These are phyloP conservation scores for Volucella zonaria DNA, from an alignment of 2,888 invertebrate species.

Conservation along the genomic window DNA sequence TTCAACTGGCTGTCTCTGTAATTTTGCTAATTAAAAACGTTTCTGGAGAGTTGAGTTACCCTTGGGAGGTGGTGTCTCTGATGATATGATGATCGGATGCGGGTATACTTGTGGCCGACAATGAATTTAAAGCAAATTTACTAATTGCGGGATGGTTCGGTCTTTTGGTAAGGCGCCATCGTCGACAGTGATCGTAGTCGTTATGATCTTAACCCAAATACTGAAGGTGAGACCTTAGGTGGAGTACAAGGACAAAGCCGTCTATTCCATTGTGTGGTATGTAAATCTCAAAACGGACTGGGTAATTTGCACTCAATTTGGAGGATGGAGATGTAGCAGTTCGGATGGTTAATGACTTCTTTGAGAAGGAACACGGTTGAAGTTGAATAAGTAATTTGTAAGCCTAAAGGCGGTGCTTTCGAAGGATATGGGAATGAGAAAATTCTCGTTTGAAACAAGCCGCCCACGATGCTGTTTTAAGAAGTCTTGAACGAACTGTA, in stretches of 20 bases:
- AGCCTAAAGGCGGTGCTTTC: constrained; percentile 15
- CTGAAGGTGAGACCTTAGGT: constrained; percentile 5
- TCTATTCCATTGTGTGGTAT: constrained; percentile 12
- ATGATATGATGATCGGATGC: not conserved
- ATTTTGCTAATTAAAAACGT: constrained; percentile 46
- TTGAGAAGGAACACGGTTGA: too few species aligned
- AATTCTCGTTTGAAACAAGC: not conserved
- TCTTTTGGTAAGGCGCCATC: constrained; percentile 58
- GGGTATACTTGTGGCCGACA: constrained; percentile 47
- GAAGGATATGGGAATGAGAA: not conserved
- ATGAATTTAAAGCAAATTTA: constrained; percentile 47
- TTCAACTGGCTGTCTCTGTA: constrained; percentile 23
- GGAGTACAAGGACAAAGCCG: constrained; percentile 17
- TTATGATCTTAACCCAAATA: constrained; percentile 70
- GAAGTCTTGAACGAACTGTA: too few species aligned
- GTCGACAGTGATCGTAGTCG: constrained; percentile 27
- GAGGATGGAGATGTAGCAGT: constrained; percentile 18
- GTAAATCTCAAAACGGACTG: constrained; percentile 19
- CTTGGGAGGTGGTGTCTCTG: not conserved
- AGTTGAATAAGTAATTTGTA: constrained; percentile 25
- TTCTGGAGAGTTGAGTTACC: not conserved
- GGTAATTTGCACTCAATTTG: constrained; percentile 45
- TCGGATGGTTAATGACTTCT: constrained; percentile 7
- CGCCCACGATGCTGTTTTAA: not conserved
- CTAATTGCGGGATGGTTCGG: constrained; percentile 48